Base-by-base conservation (phyloP, 92 coral and sea anemone genomes). In the Porites evermanni region DNA sequence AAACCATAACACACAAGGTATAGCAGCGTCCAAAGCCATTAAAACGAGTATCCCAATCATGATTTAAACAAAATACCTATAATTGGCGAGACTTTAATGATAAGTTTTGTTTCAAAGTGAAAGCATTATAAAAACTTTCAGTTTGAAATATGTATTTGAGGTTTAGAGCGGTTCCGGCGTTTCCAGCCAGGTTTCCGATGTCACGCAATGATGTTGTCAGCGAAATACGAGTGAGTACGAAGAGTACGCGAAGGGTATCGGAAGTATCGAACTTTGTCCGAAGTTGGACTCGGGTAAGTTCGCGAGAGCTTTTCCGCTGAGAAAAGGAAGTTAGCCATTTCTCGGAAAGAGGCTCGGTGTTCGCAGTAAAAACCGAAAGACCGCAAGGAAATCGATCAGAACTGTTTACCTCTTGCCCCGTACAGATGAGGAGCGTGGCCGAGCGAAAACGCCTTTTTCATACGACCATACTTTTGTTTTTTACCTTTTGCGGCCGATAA, bases 331-430 rank as follows among this genome's bases (percentile, higher is more conserved):
- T 83, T 16, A 8, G 64, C 21, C 73, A 38, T 61, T 83, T 83
- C 87, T 74, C 87, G 87, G 87, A 83, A 83, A 74, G 59, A 63
- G 70, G 80, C 79, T 74, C 73, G 87, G 79, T 13, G 52, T 74
- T 74, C 72, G 72, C 59, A 10, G 87, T 83, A 83, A 67, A 66
- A 81, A 17, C 59, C 78, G 80, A 83, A 65, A 64, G 78, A 7
- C 64, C 79, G 87, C 26, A 70, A 64, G 63, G 63, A 73, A 61
- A 83, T 73, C 87, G 80, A 73, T 83, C 73, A 74, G 65, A 81
- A 58, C 80, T 74, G 74, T 83, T 73, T 83, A 64, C 86, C 78
- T 73, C 79, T 61, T 51, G 74, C 4, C 32, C 53, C 1, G 77
- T 47, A 50, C 68, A 17, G 70, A 29, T 17, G 66, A 3, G 2